Percentiles rank a stretch among this genome's conserved stretches.
phyloP scores from a whole-genome alignment of 2,888 invertebrate species.

The Parapristionchus giblindavisi region DNA sequence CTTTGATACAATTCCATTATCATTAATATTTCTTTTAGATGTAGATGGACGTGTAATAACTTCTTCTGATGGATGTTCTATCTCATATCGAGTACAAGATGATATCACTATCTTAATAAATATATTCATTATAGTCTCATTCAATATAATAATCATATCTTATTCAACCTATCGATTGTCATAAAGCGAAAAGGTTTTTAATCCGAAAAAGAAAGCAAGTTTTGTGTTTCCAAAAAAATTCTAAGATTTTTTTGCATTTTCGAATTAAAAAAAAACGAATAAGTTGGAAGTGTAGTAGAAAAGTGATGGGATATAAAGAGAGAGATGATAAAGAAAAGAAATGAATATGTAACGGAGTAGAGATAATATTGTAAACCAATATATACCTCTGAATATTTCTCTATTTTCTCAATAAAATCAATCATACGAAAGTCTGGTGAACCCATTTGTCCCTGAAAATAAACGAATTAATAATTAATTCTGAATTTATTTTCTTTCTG shows the following conservation, averaged over 20 bases:
- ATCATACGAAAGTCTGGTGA: slow-evolving; percentile 67
- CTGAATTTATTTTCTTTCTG: not conserved
- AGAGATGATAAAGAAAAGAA: too few species aligned
- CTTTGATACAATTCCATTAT: not conserved
- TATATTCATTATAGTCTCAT: not conserved
- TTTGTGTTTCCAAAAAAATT: too few species aligned
- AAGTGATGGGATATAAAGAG: too few species aligned
- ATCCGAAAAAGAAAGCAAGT: too few species aligned
- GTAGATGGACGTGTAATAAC: not conserved
- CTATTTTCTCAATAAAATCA: slow-evolving; percentile 64
- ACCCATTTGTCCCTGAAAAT: slow-evolving; percentile 51
- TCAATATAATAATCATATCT: not conserved
- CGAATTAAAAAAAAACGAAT: too few species aligned
- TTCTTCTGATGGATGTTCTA: slow-evolving; percentile 7
- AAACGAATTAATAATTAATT: not conserved
- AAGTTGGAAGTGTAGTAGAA: too few species aligned
- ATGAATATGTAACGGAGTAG: too few species aligned
- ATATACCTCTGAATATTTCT: slow-evolving; percentile 58
- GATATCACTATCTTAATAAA: slow-evolving; percentile 5
- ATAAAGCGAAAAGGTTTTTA: too few species aligned
- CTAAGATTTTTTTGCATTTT: too few species aligned
- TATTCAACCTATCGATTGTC: too few species aligned
- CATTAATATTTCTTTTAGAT: not conserved
- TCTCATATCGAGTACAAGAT: slow-evolving; percentile 3
- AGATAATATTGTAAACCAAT: too few species aligned